Evolutionary conservation across 2,113 vertebrate species (phyloP), one percentile per base, ranked within the genome.

Genomic region (Syrmaticus mikado): DNA sequence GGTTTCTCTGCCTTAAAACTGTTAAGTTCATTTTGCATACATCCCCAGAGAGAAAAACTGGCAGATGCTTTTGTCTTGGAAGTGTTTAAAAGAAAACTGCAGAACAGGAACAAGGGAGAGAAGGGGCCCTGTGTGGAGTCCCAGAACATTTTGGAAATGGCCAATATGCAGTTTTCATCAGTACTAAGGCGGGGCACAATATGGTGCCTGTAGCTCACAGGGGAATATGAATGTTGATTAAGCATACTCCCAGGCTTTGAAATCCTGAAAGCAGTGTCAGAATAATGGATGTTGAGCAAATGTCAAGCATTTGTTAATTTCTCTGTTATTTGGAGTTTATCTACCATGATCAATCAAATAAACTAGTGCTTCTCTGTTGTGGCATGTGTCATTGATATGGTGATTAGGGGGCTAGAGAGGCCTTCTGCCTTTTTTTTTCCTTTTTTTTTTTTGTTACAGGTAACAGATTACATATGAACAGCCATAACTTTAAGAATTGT

Each of bases 271-370:
- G 98, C 98, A 98, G 99, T 99, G 99, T 99, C 99, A 99, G 99
- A 99, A 99, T 99, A 99, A 99, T 99, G 98, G 99, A 99, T 99
- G 99, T 99, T 99, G 98, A 99, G 99, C 99, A 99, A 99, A 99
- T 99, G 99, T 99, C 99, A 99, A 99, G 99, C 99, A 99, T 99
- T 99, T 99, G 99, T 99, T 99, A 99, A 99, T 99, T 99, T 99
- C 98, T 99, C 98, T 99, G 98, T 99, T 99, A 99, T 99, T 99
- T 98, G 98, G 98, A 99, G 98, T 99, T 99, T 99, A 99, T 99
- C 99, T 99, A 99, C 98, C 98, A 98, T 98, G 98, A 98, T 98
- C 98, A 98, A 98, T 98, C 98, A 98, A 98, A 98, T 98, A 98
- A 98, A 98, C 98, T 98, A 98, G 98, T 96, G 97, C 98, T 98